Conservation (phyloP, 2,888 invertebrate genomes). For the Gnatocerus cornutus region DNA sequence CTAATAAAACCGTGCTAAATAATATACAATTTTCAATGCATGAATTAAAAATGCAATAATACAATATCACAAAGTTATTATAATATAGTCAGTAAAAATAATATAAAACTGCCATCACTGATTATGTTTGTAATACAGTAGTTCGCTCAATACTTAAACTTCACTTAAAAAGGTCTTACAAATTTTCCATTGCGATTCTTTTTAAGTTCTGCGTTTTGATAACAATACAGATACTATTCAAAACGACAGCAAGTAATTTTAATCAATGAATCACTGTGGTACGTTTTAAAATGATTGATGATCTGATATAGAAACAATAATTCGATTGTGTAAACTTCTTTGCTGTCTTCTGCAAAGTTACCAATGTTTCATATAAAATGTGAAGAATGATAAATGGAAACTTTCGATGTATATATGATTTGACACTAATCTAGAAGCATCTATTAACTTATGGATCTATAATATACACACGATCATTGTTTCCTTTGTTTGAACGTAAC, state of each 20-base stretch:
- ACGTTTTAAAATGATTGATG: background rate
- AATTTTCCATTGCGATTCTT: conserved; percentile 25
- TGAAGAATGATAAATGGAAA: conserved; percentile 54
- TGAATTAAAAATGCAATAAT: conserved; percentile 56
- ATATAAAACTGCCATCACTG: conserved; percentile 56
- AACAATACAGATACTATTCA: conserved; percentile 39
- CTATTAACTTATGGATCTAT: conserved; percentile 54
- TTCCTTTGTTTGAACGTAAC: conserved; percentile 48
- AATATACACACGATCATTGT: conserved; percentile 57
- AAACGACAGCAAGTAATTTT: conserved; percentile 39
- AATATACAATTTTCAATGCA: conserved; percentile 45
- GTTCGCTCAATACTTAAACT: conserved; percentile 40
- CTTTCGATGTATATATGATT: conserved; percentile 69
- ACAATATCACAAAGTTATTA: conserved; percentile 66
- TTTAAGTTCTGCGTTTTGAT: conserved; percentile 30
- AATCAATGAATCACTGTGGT: conserved; percentile 18
- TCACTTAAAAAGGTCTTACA: conserved; percentile 25
- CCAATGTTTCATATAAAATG: conserved; percentile 49
- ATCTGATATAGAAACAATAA: conserved; percentile 7
- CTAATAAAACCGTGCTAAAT: conserved; percentile 39
- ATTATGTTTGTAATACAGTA: conserved; percentile 51
- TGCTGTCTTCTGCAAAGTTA: conserved; percentile 40
- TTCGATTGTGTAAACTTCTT: conserved; percentile 28
- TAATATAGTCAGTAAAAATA: conserved; percentile 51
- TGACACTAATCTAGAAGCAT: conserved; percentile 66